These are phyloP conservation scores for Bombus haemorrhoidalis DNA, from an alignment of 1,140 invertebrate species.

Conservation along the genomic window DNA sequence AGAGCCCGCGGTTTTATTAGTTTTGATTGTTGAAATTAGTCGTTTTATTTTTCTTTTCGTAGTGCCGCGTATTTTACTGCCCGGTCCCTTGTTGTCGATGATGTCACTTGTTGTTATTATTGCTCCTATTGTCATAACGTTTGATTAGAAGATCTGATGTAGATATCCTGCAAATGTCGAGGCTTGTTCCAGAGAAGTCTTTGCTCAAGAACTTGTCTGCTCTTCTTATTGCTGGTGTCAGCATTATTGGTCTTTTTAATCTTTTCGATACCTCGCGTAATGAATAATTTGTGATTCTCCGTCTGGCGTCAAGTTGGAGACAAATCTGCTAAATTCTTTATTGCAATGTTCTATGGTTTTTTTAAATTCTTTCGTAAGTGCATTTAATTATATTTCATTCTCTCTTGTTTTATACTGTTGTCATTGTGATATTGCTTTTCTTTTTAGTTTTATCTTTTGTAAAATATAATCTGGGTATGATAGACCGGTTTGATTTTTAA, in stretches of 20 bases:
- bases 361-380: conserved; percentile 1
- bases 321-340: background rate
- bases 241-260: conserved; percentile 28
- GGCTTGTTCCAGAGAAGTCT: conserved; percentile 57
- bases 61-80: background rate
- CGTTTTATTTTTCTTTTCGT: background rate
- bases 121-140: background rate
- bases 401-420: background rate
- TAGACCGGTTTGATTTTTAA: background rate
- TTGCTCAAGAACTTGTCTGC: conserved; percentile 49
- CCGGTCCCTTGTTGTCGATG: too few relatives aligned
- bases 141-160: conserved; percentile 24
- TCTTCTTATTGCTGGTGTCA: conserved; percentile 49
- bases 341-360: background rate
- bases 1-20: conserved; percentile 63
- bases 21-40: conserved; percentile 31
- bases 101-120: background rate
- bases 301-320: background rate
- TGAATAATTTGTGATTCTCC: conserved; percentile 42
- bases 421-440: background rate
- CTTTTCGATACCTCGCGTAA: conserved; percentile 57
- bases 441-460: background rate
- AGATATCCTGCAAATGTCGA: conserved; percentile 52
- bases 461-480: background rate
- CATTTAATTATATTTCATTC: conserved; percentile 35